Evolutionary conservation across 2,888 invertebrate genomes (phyloP), one percentile per base, ranked within the genome.

Genomic region (Fabriciana adippe): DNA sequence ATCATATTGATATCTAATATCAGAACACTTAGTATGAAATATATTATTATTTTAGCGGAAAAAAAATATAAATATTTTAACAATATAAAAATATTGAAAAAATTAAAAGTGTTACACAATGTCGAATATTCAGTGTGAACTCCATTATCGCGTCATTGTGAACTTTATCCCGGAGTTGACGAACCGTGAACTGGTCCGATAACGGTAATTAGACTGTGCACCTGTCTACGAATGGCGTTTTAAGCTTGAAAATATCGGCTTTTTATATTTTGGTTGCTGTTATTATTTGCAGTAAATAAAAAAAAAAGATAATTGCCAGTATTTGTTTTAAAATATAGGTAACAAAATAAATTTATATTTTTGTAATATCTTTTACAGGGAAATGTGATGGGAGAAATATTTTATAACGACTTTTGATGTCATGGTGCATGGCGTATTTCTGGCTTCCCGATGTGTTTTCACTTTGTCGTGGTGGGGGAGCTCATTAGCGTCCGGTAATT

Each of bases 131-230:
- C 61, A 67, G 54, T 54, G 60, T 61, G 45, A 67, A 67, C 64
- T 64, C 63, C 55, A 71, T 71, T 69, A 71, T 57, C 68, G 61
- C 63, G 54, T 71, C 69, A 67, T 64, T 69, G 66, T 71, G 47
- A 71, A 71, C 64, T 71, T 71, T 71, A 67, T 67, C 64, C 64
- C 62, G 62, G 57, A 71, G 62, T 57, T 69, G 71, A 67, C 68
- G 69, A 67, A 69, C 68, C 64, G 71, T 71, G 69, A 69, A 71
- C 60, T 68, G 66, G 51, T 47, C 50, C 63, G 71, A 68, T 68
- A 71, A 68, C 68, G 61, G 68, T 71, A 68, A 67, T 68, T 68
- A 66, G 61, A 64, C 66, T 64, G 63, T 63, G 64, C 71, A 71
- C 71, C 71, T 68, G 71, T 68, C 66, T 68, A 47, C 54, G 63